Base-by-base conservation (phyloP, 2,888 invertebrate species). In the Carterocephalus palaemon region DNA sequence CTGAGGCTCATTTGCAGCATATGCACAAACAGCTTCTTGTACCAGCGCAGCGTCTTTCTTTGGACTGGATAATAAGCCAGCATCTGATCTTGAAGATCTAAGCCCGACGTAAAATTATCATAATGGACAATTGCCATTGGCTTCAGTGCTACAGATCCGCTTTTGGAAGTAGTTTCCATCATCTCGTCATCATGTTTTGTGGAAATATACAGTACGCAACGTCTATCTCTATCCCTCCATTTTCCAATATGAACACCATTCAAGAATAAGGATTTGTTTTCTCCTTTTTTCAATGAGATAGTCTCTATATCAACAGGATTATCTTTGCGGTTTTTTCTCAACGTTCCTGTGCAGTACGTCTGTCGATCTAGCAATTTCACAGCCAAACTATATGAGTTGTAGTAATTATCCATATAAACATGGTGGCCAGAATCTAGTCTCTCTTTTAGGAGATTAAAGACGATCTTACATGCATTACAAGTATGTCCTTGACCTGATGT, bases 331-430 rank as follows among this genome's bases (percentile, higher is more conserved):
- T 60, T 56, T 43, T 62, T 57, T 4, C 54, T 59, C 13, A 76
- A 50, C 1, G 64, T 70, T 9, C 74, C 75, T n/a, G 73, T 75
- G 47, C 65, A 67, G 47, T 74, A 70, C 4, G 70, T 72, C 29
- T 65, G 46, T 29, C 57, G 57, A 47, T 60, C 50, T 37, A 67
- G 10, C 16, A 72, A 55, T 49, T 59, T 54, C 15, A 53, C 51
- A 31, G 67, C 64, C 37, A 71, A 52, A 22, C 36, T 47, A 47
- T 56, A 60, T 3, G 57, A 60, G 26, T 61, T 71, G 33, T 65
- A 70, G 33, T 55, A 68, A 48, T 63, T 65, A 31, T 67, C 66
- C 61, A 73, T 64, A 29, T 64, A 68, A 1, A 68, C 39, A 39
- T 46, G 23, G 47, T 67, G 67, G 3, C 67, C 67, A 29, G 33